phyloP scores from a whole-genome alignment of 2,888 invertebrate species.

The Acrocera orbiculus region DNA sequence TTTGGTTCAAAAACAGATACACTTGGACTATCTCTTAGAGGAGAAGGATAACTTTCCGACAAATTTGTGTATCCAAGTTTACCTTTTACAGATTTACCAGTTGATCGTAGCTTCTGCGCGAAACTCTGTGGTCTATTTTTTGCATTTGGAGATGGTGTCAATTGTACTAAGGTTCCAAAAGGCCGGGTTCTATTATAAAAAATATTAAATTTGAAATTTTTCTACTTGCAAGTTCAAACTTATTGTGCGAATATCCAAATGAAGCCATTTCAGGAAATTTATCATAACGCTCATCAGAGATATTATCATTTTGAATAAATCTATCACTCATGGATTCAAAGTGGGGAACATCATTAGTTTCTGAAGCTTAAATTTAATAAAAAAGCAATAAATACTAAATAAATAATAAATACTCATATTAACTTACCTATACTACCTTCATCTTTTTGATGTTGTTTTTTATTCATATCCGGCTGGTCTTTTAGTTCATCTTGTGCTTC shows the following conservation, averaged over 20 bases:
- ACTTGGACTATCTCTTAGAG: constrained; percentile 42
- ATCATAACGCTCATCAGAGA: constrained; percentile 29
- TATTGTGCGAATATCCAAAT: constrained; percentile 19
- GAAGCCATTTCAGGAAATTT: constrained; percentile 28
- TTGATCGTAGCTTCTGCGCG: constrained; percentile 70
- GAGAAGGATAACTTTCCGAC: constrained; percentile 53
- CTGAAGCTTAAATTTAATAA: too few species aligned
- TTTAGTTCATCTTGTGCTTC: constrained; percentile 83
- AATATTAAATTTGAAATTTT: background rate
- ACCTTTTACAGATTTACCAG: constrained; percentile 67
- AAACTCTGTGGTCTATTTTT: constrained; percentile 61
- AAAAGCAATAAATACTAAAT: background rate
- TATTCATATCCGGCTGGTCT: constrained; percentile 39
- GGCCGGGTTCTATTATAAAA: constrained; percentile 15
- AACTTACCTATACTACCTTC: constrained; percentile 41
- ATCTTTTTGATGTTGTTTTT: constrained; percentile 36
- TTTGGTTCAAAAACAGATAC: constrained; percentile 32
- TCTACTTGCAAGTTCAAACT: too few species aligned
- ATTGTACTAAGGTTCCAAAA: constrained; percentile 24
- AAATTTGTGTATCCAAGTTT: constrained; percentile 60
- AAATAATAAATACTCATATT: background rate
- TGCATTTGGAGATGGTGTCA: constrained; percentile 29
- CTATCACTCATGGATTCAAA: constrained; percentile 26
- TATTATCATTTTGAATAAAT: constrained; percentile 24
- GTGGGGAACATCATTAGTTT: constrained; percentile 27